These are phyloP conservation scores for Disparrhopalites patrizii DNA, from an alignment of 2,888 invertebrate species.

Conservation along the genomic window DNA sequence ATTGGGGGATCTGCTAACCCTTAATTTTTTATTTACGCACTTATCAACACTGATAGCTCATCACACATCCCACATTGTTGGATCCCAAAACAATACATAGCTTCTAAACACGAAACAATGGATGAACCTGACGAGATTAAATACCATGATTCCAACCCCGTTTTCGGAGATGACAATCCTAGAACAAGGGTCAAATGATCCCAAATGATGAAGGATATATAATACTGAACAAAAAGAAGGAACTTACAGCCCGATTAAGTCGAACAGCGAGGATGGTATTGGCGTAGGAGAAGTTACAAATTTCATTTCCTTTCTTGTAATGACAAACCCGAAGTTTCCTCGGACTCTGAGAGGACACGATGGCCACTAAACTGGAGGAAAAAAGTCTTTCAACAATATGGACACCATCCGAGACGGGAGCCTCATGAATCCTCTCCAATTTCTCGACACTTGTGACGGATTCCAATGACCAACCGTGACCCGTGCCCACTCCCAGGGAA, in stretches of 20 bases:
- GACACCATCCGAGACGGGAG: slow-evolving; percentile 68
- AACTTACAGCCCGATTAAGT: slow-evolving; percentile 81
- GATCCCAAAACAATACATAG: too few species aligned
- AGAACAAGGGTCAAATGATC: too few species aligned
- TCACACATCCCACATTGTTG: too few species aligned
- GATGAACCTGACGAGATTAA: neutral
- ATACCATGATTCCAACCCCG: neutral
- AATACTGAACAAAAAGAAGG: neutral
- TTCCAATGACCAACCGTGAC: slow-evolving; percentile 44
- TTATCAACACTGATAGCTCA: too few species aligned
- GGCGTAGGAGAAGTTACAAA: slow-evolving; percentile 92
- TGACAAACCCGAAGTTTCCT: slow-evolving; percentile 92
- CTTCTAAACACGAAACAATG: too few species aligned
- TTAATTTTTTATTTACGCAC: too few species aligned
- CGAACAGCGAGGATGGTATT: slow-evolving; percentile 94
- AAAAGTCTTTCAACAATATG: slow-evolving; percentile 93
- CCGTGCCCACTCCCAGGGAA: slow-evolving; percentile 46
- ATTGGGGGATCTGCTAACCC: too few species aligned
- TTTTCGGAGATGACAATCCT: neutral
- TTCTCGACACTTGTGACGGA: slow-evolving; percentile 39
- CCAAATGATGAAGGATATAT: neutral
- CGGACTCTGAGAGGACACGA: slow-evolving; percentile 87
- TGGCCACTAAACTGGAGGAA: slow-evolving; percentile 92
- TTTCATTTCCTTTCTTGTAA: slow-evolving; percentile 95
- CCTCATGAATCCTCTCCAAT: slow-evolving; percentile 46